Base-by-base conservation (phyloP, 2,113 vertebrate species). In the Scatophagus argus region DNA sequence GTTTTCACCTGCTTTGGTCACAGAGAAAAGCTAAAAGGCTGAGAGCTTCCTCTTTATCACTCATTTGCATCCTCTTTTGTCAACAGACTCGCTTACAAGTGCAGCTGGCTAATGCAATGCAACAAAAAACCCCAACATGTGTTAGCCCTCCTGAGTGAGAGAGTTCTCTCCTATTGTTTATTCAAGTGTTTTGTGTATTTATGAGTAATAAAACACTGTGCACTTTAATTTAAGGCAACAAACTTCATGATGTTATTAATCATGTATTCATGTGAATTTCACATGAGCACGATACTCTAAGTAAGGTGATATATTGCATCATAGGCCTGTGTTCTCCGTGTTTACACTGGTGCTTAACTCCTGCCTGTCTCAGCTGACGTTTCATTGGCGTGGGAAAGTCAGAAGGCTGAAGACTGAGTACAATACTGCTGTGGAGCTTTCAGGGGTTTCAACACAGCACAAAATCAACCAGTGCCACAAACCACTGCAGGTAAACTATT, bases 81-180 rank as follows among this genome's bases (percentile, higher is more conserved):
- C 47, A 36, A 41, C 4, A 23, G 17, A 31, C 27, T 62, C 23
- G 10, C 27, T 64, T 63, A 56, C 68, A 72, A 75, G 64, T 51
- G 62, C 87, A 86, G 84, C 74, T 84, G 83, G 54, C 60, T 38
- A 56, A 74, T 49, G 65, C 23, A 41, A 34, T 34, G 51, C 47
- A 46, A 32, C 0, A 39, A 25, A 0, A 38, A 49, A 73, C 38
- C 38, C 43, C 34, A 52, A 51, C 21, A 38, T 25, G 38, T 52
- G 69, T 49, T 41, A 59, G 51, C 31, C 38, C 27, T 54, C 43
- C 43, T 36, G 36, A 19, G n/a, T 44, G 21, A 46, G 25, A 34
- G 39, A 54, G 9, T 29, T 47, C 29, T 68, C 46, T 19, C 39
- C 21, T 63, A 32, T 84, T 19, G 21, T 44, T 27, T 17, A 23